Percentiles rank a stretch among this genome's conserved stretches.
Conservation (phyloP, 1,140 invertebrate species). For the Pseudomyrmex cubaensis region DNA sequence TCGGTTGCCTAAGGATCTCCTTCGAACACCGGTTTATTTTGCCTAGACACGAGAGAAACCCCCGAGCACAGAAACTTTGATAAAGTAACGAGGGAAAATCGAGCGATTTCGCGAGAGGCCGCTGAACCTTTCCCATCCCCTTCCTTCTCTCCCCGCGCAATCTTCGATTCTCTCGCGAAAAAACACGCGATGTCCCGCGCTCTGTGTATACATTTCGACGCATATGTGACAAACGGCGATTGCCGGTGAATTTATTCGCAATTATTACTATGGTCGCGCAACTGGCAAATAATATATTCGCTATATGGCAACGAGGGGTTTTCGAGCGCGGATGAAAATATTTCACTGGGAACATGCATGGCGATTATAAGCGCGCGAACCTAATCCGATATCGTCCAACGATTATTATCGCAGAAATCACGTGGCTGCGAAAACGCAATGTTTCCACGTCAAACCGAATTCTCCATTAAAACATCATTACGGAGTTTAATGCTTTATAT, state of each 20-base stretch:
- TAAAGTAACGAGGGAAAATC: conserved; percentile 2
- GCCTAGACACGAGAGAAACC: background rate
- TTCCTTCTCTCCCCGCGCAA: background rate
- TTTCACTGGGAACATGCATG: conserved; percentile 25
- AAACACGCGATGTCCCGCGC: background rate
- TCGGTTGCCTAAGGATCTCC: background rate
- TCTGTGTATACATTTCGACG: conserved; percentile 9
- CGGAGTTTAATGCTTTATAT: conserved; percentile 38
- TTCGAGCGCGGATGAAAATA: conserved; percentile 37
- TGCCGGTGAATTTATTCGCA: conserved; percentile 21
- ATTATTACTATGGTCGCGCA: conserved; percentile 15
- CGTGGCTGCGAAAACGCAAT: conserved; percentile 32
- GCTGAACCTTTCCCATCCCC: background rate
- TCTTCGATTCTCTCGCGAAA: conserved; percentile 36
- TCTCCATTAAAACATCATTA: conserved; percentile 21
- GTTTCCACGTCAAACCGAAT: background rate
- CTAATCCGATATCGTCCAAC: background rate
- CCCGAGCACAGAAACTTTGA: background rate
- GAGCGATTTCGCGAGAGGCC: conserved; percentile 12
- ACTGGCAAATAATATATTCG: too few relatives aligned
- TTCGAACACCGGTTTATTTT: background rate
- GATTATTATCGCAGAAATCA: conserved; percentile 19
- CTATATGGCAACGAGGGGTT: too few relatives aligned
- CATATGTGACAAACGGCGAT: conserved; percentile 26
- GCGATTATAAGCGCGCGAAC: conserved; percentile 1